Evolutionary conservation across 1,140 invertebrate genomes (phyloP).

Genomic region (Anoplolepis gracilipes): DNA sequence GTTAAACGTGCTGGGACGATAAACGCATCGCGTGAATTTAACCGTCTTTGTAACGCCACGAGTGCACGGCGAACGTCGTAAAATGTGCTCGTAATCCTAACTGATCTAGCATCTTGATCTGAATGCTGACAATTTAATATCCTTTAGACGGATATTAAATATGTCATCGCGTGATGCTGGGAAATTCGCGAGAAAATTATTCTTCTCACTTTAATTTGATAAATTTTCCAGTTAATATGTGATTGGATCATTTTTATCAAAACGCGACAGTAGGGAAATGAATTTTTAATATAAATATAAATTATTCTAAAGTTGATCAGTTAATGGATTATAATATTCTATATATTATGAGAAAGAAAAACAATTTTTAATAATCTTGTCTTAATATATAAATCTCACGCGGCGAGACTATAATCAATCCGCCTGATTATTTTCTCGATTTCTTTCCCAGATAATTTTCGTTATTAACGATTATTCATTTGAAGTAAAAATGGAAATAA

Average conservation of each 20-base stretch:
- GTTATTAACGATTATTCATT: no score
- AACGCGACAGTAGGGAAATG: not conserved
- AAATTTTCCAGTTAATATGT: not conserved
- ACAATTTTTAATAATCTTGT: no score
- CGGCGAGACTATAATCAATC: no score
- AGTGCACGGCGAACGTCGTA: constrained; percentile 26
- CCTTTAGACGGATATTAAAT: not conserved
- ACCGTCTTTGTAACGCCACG: not conserved
- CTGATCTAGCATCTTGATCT: constrained; percentile 30
- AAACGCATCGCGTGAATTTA: constrained; percentile 39
- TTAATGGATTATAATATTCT: no score
- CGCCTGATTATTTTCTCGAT: no score
- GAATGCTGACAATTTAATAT: constrained; percentile 21
- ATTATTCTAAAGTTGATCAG: no score
- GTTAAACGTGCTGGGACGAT: constrained; percentile 27
- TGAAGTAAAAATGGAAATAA: no score
- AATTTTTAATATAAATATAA: no score
- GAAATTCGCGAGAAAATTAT: not conserved
- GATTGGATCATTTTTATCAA: not conserved
- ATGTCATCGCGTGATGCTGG: not conserved
- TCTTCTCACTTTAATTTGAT: not conserved
- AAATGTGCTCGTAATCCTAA: constrained; percentile 47
- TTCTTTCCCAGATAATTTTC: no score
- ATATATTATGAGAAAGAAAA: no score
- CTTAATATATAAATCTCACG: no score